Evolutionary conservation across 2,113 vertebrate genomes (phyloP).

Genomic region (Engystomops pustulosus): DNA sequence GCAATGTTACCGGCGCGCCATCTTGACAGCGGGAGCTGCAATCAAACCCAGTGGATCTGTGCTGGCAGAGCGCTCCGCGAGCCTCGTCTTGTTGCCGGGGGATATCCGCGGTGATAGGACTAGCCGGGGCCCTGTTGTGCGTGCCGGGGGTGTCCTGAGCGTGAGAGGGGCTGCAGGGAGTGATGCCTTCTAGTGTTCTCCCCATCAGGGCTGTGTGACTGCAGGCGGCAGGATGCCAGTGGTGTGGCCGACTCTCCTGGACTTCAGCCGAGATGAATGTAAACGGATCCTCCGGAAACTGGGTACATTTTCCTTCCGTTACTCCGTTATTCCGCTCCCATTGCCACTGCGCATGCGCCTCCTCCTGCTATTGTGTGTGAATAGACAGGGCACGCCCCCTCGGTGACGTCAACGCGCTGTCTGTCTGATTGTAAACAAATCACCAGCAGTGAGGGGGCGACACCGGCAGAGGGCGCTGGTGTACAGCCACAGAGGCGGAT

Average conservation of each 20-base stretch:
- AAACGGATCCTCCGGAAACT: slow-evolving; percentile 97
- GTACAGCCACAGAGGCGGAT: not conserved
- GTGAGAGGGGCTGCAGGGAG: not conserved
- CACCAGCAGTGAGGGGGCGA: not conserved
- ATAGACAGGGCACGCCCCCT: not conserved
- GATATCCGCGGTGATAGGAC: not conserved
- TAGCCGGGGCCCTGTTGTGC: not conserved
- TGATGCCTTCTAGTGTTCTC: not conserved
- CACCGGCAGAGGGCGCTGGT: not conserved
- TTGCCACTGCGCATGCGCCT: slow-evolving; percentile 28
- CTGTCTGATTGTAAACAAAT: slow-evolving; percentile 17
- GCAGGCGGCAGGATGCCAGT: slow-evolving; percentile 88
- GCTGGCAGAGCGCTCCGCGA: not conserved
- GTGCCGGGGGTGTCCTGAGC: not conserved
- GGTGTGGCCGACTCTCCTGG: slow-evolving; percentile 97
- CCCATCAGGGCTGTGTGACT: slow-evolving; percentile 31
- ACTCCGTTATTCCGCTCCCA: slow-evolving; percentile 43
- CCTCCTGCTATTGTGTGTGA: slow-evolving; percentile 2
- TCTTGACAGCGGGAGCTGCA: slow-evolving; percentile 57
- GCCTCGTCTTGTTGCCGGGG: not conserved
- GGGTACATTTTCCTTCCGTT: slow-evolving; percentile 75
- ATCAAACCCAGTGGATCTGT: slow-evolving; percentile 45
- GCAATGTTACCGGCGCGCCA: slow-evolving; percentile 48
- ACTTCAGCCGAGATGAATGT: slow-evolving; percentile 97
- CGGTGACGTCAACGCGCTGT: not conserved